These are phyloP conservation scores for Meliscaeva auricollis DNA, from an alignment of 2,888 invertebrate species.

Conservation along the genomic window DNA sequence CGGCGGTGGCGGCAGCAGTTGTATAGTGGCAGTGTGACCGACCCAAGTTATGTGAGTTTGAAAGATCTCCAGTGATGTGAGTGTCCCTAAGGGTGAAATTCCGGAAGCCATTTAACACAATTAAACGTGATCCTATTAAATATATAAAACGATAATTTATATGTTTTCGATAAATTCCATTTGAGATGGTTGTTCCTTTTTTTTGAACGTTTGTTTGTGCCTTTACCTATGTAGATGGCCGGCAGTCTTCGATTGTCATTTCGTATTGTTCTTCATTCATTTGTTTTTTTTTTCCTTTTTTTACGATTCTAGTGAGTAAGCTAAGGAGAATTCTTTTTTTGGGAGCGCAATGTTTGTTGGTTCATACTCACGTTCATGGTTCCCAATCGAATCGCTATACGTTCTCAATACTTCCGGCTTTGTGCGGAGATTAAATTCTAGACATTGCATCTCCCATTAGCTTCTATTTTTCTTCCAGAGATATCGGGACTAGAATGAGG, in stretches of 20 bases:
- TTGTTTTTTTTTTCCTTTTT: conserved; percentile 37
- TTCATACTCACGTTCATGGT: conserved; percentile 61
- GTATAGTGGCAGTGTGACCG: conserved; percentile 8
- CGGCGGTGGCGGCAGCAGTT: neutral
- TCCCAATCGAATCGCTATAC: conserved; percentile 70
- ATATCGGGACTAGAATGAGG: conserved; percentile 14
- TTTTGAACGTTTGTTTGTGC: conserved; percentile 29
- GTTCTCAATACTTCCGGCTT: conserved; percentile 75
- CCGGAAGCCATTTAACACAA: conserved; percentile 76
- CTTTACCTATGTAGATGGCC: conserved; percentile 46
- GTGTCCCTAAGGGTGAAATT: conserved; percentile 55
- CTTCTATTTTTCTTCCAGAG: conserved; percentile 11
- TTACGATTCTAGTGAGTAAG: conserved; percentile 39
- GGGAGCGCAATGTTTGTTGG: conserved; percentile 63
- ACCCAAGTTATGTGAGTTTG: conserved; percentile 4
- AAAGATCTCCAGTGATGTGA: conserved; percentile 17
- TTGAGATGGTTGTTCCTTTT: conserved; percentile 28
- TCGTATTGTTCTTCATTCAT: conserved; percentile 61
- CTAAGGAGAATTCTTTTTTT: conserved; percentile 42
- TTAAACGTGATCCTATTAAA: conserved; percentile 75
- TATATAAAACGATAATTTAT: conserved; percentile 75
- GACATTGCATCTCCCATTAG: conserved; percentile 53
- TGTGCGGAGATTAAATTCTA: conserved; percentile 74
- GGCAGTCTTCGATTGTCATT: conserved; percentile 42
- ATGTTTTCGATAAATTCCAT: conserved; percentile 70